Evolutionary conservation across 2,113 vertebrate species (phyloP), one percentile per base, ranked within the genome.

Genomic region (Xenotilapia caudafasciata): DNA sequence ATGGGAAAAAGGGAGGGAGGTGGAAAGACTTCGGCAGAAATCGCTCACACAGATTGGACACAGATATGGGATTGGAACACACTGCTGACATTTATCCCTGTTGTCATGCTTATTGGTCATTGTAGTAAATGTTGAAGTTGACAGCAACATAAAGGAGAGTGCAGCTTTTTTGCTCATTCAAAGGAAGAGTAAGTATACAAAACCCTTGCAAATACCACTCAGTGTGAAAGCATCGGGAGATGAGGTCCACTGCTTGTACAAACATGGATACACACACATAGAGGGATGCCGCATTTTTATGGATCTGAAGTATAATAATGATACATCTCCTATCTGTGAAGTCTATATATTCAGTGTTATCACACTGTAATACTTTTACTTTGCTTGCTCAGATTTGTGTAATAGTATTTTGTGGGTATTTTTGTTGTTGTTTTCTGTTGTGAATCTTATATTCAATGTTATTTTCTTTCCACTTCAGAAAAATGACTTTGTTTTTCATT

Each of bases 111-210:
- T 83, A 89, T 84, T 89, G 88, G 51, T 94, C 79, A 82, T 89
- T 87, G 81, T 21, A 26, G 83, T 31, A 94, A 95, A 96, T 93
- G 92, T 95, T 93, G 94, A 84, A 86, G 80, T 80, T 45, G 87
- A 90, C 90, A 91, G 89, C 84, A 83, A 33, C 42, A 55, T 53
- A 65, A 80, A 55, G 89, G 65, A 91, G 35, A 89, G 53, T 81
- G 58, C 82, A 40, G 73, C 58, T 58, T 31, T 49, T 75, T 47
- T 75, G 70, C 9, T 77, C 45, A 4, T 65, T 86, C 21, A 73
- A 81, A 84, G 23, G 12, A 21, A 60, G 70, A 15, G 5, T 33
- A 49, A 70, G 82, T 6, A 28, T 19, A 28, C 79, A 88, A 40
- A 75, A 17, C 6, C 47, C 23, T 54, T 21, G 28, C 38, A 65